Evolutionary conservation across 2,888 invertebrate species (phyloP), one percentile per base, ranked within the genome.

Genomic region (Papilio protenor): DNA sequence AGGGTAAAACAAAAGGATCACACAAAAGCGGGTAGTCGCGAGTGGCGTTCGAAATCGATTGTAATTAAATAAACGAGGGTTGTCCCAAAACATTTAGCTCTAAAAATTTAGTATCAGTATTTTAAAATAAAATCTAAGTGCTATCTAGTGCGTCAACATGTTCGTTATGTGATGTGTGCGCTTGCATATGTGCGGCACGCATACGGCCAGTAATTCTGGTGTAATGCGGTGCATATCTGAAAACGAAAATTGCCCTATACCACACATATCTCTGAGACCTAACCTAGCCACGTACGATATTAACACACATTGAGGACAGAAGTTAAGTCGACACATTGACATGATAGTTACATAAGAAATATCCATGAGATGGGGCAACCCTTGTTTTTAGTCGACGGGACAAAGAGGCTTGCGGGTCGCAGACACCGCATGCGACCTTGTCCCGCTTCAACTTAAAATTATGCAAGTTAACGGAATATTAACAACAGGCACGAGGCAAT

Each of bases 331-430:
- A 91, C 89, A 94, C 94, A 91, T 93, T 94, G 92, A 94, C 94
- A 92, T 91, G 92, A 94, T 91, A 94, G 92, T 94, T 92, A 88
- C 88, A 84, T 89, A 88, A 91, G 93, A 92, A 92, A 93, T 92
- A 93, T 94, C 92, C 92, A 94, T 94, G 94, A 94, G 89, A 94
- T 94, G 94, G 94, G 94, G 94, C 94, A 94, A 94, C 94, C 94
- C 94, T 94, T 94, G 94, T 94, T 94, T 94, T 82, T 91, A 90
- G 85, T 87, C 84, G 81, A 83, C 82, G 84, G 88, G 85, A 81
- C 86, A 89, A 86, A 88, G 88, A 84, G 88, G 86, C 87, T 91
- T 86, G 88, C 84, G 83, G 80, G 78, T 81, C 80, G 79, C 81
- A 78, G 23, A 27, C 61, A 6, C 78, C 81, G 85, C 86, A 84